These are phyloP conservation scores for Blennius ocellaris DNA, from an alignment of 2,113 vertebrate genomes.

Conservation along the genomic window DNA sequence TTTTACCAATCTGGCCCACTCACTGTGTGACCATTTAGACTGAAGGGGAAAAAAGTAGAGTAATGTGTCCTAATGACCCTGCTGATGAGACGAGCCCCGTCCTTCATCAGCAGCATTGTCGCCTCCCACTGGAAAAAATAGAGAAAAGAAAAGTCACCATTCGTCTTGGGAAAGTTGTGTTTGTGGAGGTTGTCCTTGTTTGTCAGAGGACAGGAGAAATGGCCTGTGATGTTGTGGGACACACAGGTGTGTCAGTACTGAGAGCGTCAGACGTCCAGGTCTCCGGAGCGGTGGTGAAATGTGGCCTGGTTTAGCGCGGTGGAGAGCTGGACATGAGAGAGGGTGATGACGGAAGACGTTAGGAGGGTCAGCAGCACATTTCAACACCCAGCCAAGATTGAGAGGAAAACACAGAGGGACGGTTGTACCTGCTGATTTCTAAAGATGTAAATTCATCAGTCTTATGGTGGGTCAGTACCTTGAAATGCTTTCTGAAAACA, in stretches of 20 bases:
- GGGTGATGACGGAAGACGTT: conserved; percentile 86
- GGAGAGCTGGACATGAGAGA: conserved; percentile 79
- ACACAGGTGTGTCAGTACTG: conserved; percentile 76
- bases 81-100: conserved; percentile 31
- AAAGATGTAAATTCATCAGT: not conserved
- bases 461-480: too few species aligned
- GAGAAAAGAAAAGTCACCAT: conserved; percentile 31
- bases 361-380: conserved; percentile 46
- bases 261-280: conserved; percentile 42
- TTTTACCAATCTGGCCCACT: too few species aligned
- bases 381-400: conserved; percentile 72
- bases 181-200: conserved; percentile 44
- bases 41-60: conserved; percentile 24
- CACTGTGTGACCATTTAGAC: conserved; percentile 1
- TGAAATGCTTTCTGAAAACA: too few species aligned
- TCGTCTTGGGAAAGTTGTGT: conserved; percentile 53
- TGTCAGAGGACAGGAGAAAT: conserved; percentile 70
- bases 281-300: conserved; percentile 73
- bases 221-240: conserved; percentile 76
- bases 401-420: conserved; percentile 9
- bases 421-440: conserved; percentile 4
- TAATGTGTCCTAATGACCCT: not conserved
- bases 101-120: conserved; percentile 36
- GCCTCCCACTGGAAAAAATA: conserved; percentile 1
- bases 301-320: conserved; percentile 71